A percentile compares a stretch with the other conserved stretches of the same genome.
phyloP scores from a whole-genome alignment of 2,113 vertebrate genomes.

The Antechinus stuartii region DNA sequence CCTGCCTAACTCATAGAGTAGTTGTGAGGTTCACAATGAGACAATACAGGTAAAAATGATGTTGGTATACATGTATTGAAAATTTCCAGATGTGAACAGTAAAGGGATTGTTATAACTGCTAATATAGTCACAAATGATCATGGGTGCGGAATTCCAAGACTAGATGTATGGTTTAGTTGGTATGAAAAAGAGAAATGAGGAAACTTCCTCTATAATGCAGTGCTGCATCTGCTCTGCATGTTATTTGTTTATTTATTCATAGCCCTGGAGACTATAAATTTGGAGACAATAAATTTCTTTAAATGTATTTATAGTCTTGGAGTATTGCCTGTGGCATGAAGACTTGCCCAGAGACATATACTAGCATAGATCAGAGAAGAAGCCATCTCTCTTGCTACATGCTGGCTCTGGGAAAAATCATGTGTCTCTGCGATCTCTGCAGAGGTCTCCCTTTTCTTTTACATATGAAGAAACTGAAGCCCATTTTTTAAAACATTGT shows the following conservation, averaged over 20 bases:
- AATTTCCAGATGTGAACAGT: background rate
- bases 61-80: background rate
- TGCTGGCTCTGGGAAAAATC: background rate
- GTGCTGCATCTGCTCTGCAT: background rate
- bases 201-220: background rate
- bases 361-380: background rate
- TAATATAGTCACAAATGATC: background rate
- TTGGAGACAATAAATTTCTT: background rate
- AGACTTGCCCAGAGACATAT: background rate
- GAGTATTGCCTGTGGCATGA: too few relatives aligned
- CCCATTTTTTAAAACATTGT: background rate
- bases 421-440: background rate
- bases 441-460: background rate
- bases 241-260: background rate
- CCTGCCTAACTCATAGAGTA: background rate
- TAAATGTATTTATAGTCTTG: background rate
- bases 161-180: background rate
- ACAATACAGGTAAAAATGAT: background rate
- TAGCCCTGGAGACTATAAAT: slow-evolving; percentile 68
- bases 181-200: background rate
- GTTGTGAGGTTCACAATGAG: background rate
- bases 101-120: background rate
- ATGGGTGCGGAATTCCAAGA: background rate
- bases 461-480: background rate
- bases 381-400: background rate